These are phyloP conservation scores for Drosophila varians DNA, from an alignment of 1,140 invertebrate genomes.

Conservation along the genomic window DNA sequence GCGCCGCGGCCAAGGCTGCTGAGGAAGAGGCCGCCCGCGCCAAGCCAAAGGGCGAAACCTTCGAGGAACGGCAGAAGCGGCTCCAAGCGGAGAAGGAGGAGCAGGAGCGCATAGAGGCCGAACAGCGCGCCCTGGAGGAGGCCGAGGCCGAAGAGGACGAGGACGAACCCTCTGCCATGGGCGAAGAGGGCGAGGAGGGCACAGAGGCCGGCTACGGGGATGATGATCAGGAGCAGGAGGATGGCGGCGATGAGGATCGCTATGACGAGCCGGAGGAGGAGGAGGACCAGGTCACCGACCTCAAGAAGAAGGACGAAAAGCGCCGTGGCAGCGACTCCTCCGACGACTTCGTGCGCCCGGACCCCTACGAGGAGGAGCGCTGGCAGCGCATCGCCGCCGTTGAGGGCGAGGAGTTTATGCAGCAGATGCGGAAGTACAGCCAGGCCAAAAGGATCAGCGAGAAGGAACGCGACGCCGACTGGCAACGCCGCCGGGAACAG, in stretches of 20 bases:
- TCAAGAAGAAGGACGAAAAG: conserved; percentile 46
- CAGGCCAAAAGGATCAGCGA: conserved; percentile 70
- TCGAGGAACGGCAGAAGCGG: conserved; percentile 77
- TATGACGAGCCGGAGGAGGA: conserved; percentile 52
- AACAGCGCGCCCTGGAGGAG: conserved; percentile 64
- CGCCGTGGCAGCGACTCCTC: conserved; percentile 75
- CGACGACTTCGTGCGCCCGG: conserved; percentile 74
- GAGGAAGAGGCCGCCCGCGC: conserved; percentile 71
- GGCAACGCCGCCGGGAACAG: conserved; percentile 75
- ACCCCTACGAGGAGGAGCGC: conserved; percentile 77
- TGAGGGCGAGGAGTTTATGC: conserved; percentile 81
- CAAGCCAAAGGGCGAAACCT: conserved; percentile 80
- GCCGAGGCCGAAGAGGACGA: conserved; percentile 70
- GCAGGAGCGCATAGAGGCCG: conserved; percentile 68
- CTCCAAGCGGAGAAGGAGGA: conserved; percentile 76
- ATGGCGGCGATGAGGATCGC: conserved; percentile 48
- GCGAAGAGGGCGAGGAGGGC: conserved; percentile 57
- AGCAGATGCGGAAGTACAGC: conserved; percentile 81
- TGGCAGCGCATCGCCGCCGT: conserved; percentile 78
- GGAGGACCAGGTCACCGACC: conserved; percentile 36
- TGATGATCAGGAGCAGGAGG: conserved; percentile 50
- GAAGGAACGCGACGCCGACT: conserved; percentile 81
- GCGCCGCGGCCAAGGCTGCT: conserved; percentile 74
- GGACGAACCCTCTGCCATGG: conserved; percentile 50
- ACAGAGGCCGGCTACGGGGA: conserved; percentile 60